Evolutionary conservation across 2,113 vertebrate species (phyloP), one percentile per base, ranked within the genome.

Genomic region (Rhadina sibilatrix): DNA sequence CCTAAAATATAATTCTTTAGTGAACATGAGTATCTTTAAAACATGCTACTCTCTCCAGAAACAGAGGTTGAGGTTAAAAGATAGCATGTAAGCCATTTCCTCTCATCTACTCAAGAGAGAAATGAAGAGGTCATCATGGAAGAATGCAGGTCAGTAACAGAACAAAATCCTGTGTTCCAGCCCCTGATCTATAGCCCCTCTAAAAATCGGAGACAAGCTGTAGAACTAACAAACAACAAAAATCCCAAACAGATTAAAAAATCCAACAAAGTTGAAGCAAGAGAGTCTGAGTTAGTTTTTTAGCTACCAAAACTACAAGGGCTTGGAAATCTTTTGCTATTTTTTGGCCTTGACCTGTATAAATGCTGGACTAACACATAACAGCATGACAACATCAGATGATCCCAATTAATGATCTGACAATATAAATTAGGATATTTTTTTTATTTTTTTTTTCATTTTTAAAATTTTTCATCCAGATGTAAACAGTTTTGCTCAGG

Each of bases 361-460:
- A 42, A 82, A 57, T 53, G 12, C 10, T 69, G 24, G 33, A 71
- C 28, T 87, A 64, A 37, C 40, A 31, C 13, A 24, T 56, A 95
- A 63, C 60, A 95, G 27, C 70, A 65, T 40, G 81, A 38, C 28
- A 74, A 22, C 12, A 79, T 47, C 31, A 57, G n/a, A 42, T 53
- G n/a, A 50, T 49, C 12, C 12, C 75, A 56, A 83, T 38, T 64
- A 79, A 79, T 65, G 40, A 71, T 49, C 53, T 76, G 40, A 75
- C 31, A 64, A 52, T 9, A 15, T 28, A 25, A 91, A 12, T 40
- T 22, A 65, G 28, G 6, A 4, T 0, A 5, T 7, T 14, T 59
- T 15, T 1, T 11, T 5, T 10, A 3, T 10, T 15, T 0, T 17
- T 9, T 19, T 1, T 10, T 15, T 25, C 2, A 0, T 37, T 11